Evolutionary conservation across 2,888 invertebrate species (phyloP), one percentile per base, ranked within the genome.

Genomic region (Oligia fasciuncula): DNA sequence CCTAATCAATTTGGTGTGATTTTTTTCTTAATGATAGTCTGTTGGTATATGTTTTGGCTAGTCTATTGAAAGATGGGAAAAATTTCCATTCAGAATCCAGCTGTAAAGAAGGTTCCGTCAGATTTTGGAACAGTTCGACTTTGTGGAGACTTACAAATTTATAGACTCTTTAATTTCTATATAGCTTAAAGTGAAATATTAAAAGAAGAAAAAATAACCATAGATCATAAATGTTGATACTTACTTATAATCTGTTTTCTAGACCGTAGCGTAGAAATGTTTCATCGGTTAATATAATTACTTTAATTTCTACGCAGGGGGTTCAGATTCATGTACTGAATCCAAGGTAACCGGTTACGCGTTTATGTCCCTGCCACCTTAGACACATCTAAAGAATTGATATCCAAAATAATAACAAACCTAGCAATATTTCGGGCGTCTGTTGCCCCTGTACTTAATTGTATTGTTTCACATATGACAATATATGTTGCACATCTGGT

Each of bases 21-120:
- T 70, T 69, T 35, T 11, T 70, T 40, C 49, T n/a, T 74, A 71
- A 40, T 76, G 23, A 46, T 76, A 49, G 49, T 49, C 4, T 75
- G 17, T 76, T 60, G 35, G 46, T 49, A 40, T 19, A 2, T 14
- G 14, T n/a, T 29, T 76, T 62, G 60, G n/a, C 23, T 49, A 73
- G 11, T 11, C 29, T 49, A 49, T 29, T 14, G 14, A 8, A 19
- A 51, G 13, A 19, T 51, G 35, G 35, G 13, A 14, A 35, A 35
- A 11, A 51, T 3, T 19, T 11, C 14, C 4, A 46, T 46, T 43
- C 43, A 23, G 4, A 73, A 43, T 43, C 14, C 35, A 35, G 46
- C 69, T 6, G 9, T 17, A 19, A 62, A 35, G 23, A 17, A 17
- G 29, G 14, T 14, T 19, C 14, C 46, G 17, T 1, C 23, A 49